Conservation (phyloP, 1,140 invertebrate species). For the Cephus cinctus region DNA sequence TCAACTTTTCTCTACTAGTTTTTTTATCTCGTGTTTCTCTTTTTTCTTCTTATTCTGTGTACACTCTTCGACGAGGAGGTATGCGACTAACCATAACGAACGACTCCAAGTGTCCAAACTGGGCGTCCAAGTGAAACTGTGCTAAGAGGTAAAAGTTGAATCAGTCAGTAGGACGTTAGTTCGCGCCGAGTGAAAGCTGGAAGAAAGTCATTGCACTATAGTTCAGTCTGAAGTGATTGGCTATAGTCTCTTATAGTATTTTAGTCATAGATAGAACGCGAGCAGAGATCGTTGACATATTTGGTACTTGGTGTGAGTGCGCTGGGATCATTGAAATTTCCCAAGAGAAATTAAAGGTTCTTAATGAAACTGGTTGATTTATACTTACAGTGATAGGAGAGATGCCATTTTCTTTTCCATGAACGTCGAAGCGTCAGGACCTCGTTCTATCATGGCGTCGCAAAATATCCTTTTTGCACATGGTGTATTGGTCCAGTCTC, state of each 20-base stretch:
- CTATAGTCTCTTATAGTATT: too few relatives aligned
- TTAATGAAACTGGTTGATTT: too few relatives aligned
- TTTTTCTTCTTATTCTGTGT: background rate
- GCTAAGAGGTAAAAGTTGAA: conserved; percentile 42
- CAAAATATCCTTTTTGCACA: conserved; percentile 77
- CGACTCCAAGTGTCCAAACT: conserved; percentile 8
- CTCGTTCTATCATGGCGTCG: conserved; percentile 66
- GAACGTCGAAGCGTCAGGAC: conserved; percentile 63
- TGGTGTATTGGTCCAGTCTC: conserved; percentile 70
- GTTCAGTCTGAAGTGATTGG: too few relatives aligned
- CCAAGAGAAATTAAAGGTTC: too few relatives aligned
- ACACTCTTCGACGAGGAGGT: too few relatives aligned
- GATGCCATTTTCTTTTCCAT: conserved; percentile 79
- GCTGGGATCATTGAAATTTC: too few relatives aligned
- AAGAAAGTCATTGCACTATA: conserved; percentile 37
- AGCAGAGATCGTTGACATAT: too few relatives aligned
- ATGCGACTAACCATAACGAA: too few relatives aligned
- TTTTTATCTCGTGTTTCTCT: background rate
- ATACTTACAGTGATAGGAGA: conserved; percentile 69
- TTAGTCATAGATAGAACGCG: too few relatives aligned
- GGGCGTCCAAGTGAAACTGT: conserved; percentile 35
- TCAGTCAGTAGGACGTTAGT: conserved; percentile 35
- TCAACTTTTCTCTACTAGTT: background rate
- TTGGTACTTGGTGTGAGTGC: too few relatives aligned
- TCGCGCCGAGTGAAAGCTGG: conserved; percentile 31